Base-by-base conservation (phyloP, 2,888 invertebrate genomes). In the Trisateles emortualis region DNA sequence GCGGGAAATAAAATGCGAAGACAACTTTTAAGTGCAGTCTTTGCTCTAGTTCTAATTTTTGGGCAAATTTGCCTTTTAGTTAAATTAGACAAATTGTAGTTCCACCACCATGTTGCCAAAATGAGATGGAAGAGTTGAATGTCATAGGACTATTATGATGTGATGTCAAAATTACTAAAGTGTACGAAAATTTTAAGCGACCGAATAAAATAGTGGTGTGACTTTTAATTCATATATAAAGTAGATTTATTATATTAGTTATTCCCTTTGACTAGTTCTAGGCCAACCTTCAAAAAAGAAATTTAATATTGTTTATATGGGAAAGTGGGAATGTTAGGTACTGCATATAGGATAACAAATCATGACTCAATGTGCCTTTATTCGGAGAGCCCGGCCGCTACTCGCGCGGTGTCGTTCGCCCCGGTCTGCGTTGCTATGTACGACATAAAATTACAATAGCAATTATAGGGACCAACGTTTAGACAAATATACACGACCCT, bases 381-480 rank as follows among this genome's bases (percentile, higher is more conserved):
- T 83, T 88, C 87, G 88, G 89, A 88, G 84, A 90, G 79, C 85
- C 87, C 84, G 79, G 82, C 84, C 81, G 84, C 81, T 67, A 70
- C 59, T 74, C 86, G 87, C 88, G 90, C 88, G 87, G 86, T 86
- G 89, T 84, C 86, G 67, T 69, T 69, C 62, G 79, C 78, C 82
- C 82, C 78, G 60, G 75, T 73, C 72, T 75, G 67, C 73, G 74
- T 77, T 74, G 74, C 76, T 74, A 76, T 74, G 77, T 72, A 81
- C 78, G 75, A 83, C 81, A 83, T 75, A 67, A 74, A 76, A 79
- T 81, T 86, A 87, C 90, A 90, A 92, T 92, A 91, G 90, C 87
- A 90, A 92, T 87, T 84, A 87, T 90, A 90, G 92, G 92, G 92
- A 92, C 92, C 92, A 92, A 92, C 83, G 87, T 92, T 92, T 92